phyloP scores from a whole-genome alignment of 2,797 vertebrate genomes.

The Furcifer pardalis region DNA sequence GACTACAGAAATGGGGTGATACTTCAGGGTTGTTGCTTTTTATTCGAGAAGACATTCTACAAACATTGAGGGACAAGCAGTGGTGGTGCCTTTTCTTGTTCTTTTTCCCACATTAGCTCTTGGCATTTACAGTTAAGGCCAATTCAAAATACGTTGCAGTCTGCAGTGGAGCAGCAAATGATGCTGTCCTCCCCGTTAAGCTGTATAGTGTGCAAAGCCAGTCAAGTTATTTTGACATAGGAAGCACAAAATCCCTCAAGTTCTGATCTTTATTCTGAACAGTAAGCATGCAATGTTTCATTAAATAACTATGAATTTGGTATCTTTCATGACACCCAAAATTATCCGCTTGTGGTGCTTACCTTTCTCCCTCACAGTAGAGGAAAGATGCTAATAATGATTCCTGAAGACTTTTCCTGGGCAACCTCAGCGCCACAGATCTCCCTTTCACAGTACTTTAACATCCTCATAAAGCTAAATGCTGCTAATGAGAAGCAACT shows the following conservation, averaged over 20 bases:
- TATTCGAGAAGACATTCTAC: neutral
- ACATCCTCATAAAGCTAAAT: neutral
- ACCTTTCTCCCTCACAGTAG: neutral
- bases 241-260: neutral
- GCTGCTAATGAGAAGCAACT: fast-evolving
- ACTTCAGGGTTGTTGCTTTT: no score
- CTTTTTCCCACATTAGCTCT: neutral
- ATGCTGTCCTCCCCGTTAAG: neutral
- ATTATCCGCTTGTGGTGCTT: neutral
- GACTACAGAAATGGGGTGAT: neutral
- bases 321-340: neutral
- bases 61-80: neutral
- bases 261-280: neutral
- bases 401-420: no score
- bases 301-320: neutral
- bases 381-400: neutral
- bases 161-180: no score
- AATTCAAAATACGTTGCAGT: no score
- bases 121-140: no score
- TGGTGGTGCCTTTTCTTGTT: neutral
- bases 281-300: no score
- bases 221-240: no score
- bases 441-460: neutral
- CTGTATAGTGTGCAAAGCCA: no score
- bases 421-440: neutral